A percentile compares a stretch with the other conserved stretches of the same genome.
These are phyloP conservation scores for Scomber colias DNA, from an alignment of 2,113 vertebrate genomes.

Conservation along the genomic window DNA sequence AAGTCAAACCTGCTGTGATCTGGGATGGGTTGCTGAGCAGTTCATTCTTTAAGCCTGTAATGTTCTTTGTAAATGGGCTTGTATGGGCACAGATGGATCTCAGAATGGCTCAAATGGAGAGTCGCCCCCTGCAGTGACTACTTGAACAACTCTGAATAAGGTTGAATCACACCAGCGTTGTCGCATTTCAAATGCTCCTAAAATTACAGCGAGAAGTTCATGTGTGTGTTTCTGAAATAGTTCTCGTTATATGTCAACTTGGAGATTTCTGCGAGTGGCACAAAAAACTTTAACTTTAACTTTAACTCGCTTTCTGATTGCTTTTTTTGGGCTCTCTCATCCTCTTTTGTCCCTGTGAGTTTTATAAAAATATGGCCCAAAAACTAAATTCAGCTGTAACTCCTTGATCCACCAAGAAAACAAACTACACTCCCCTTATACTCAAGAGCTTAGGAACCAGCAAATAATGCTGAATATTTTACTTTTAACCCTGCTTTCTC, in stretches of 20 bases:
- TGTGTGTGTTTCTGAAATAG: slow-evolving; percentile 18
- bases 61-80: slow-evolving; percentile 38
- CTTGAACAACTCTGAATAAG: slow-evolving; percentile 9
- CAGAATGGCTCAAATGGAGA: slow-evolving; percentile 34
- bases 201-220: slow-evolving; percentile 30
- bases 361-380: neutral
- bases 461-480: neutral
- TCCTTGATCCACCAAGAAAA: neutral
- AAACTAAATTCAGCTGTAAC: neutral
- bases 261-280: neutral
- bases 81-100: slow-evolving; percentile 37
- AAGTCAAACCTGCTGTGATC: slow-evolving; percentile 24
- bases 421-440: neutral
- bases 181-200: neutral
- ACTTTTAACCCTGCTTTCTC: slow-evolving; percentile 11
- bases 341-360: neutral
- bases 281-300: neutral
- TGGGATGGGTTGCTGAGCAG: slow-evolving; percentile 26
- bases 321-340: neutral
- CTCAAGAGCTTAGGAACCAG: neutral
- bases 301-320: neutral
- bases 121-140: slow-evolving; percentile 14
- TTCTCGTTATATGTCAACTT: neutral
- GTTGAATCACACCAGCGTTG: slow-evolving; percentile 5
- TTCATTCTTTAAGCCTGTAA: slow-evolving; percentile 33